Evolutionary conservation across 2,888 invertebrate species (phyloP), one percentile per base, ranked within the genome.

Genomic region (Notodromas monacha): DNA sequence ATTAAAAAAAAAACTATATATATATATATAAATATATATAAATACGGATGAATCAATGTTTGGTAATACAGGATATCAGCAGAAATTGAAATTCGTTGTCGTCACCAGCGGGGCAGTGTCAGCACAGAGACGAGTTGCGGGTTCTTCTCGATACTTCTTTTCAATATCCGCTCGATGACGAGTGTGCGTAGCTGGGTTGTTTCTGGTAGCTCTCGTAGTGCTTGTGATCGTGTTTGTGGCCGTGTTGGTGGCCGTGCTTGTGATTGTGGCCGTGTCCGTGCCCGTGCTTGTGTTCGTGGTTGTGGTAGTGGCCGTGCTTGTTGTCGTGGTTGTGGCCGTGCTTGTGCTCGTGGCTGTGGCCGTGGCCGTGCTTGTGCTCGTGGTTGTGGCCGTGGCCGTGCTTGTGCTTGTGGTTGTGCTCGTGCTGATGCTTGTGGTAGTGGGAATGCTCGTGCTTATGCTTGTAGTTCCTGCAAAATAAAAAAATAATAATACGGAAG

Each of bases 281-380:
- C 21, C 21, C 21, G 21, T 21, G 21, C 21, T 21, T 21, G 21
- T 21, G 21, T n/a, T 21, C n/a, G 21, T 21, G 21, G 8, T 21
- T 21, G 21, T 21, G 21, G 8, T n/a, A 6, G 21, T 21, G 21
- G 8, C n/a, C n/a, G 21, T 21, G 21, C 21, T 21, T 21, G 21
- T 21, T 6, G 21, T n/a, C 21, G 21, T 21, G 21, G 21, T 21
- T 8, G 21, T 21, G 21, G 8, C n/a, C 21, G n/a, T 21, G 21
- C 21, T 21, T 21, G n/a, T 21, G 21, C 21, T 21, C 8, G 21
- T 21, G 21, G 8, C n/a, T 21, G 21, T 21, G 21, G 8, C n/a
- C n/a, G 21, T 21, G 21, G 6, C n/a, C 8, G n/a, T 21, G 21
- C 21, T 21, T 21, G n/a, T 21, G 21, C 21, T 21, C n/a, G 21